Conservation (phyloP, 2,797 vertebrate genomes). For the Pseudochirops corinnae region DNA sequence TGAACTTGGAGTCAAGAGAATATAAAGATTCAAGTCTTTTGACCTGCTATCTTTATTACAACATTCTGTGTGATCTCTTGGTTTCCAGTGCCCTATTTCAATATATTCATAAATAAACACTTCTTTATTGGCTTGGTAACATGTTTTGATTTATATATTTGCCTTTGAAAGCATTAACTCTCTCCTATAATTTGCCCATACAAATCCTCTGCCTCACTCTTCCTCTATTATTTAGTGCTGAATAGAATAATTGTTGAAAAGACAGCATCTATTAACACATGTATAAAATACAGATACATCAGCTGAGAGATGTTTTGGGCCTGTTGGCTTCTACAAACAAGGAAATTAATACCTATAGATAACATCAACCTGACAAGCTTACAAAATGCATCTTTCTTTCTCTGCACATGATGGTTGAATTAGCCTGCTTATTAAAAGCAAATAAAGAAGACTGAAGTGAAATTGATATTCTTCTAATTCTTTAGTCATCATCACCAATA, state of each 20-base stretch:
- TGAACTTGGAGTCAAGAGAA: not conserved
- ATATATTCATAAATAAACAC: not conserved
- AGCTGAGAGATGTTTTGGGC: constrained; percentile 20
- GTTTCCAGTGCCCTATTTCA: not conserved
- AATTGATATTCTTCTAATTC: constrained; percentile 52
- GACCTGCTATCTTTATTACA: not conserved
- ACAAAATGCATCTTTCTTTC: constrained; percentile 51
- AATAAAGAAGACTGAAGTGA: constrained; percentile 41
- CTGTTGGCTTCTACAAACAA: constrained; percentile 54
- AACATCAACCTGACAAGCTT: constrained; percentile 46
- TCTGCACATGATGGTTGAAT: constrained; percentile 28
- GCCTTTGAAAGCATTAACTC: not conserved
- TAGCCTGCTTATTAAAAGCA: constrained; percentile 50
- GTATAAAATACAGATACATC: not conserved
- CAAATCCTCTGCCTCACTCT: not conserved
- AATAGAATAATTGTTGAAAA: not conserved
- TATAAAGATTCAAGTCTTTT: not conserved
- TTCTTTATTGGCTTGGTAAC: not conserved
- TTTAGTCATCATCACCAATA: constrained; percentile 49
- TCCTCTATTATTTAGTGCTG: not conserved
- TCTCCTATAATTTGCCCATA: not conserved
- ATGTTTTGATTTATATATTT: not conserved
- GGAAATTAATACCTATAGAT: constrained; percentile 68
- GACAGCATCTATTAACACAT: not conserved
- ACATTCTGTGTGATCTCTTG: not conserved